Conservation (phyloP, 2,113 vertebrate species). For the Entosphenus tridentatus region DNA sequence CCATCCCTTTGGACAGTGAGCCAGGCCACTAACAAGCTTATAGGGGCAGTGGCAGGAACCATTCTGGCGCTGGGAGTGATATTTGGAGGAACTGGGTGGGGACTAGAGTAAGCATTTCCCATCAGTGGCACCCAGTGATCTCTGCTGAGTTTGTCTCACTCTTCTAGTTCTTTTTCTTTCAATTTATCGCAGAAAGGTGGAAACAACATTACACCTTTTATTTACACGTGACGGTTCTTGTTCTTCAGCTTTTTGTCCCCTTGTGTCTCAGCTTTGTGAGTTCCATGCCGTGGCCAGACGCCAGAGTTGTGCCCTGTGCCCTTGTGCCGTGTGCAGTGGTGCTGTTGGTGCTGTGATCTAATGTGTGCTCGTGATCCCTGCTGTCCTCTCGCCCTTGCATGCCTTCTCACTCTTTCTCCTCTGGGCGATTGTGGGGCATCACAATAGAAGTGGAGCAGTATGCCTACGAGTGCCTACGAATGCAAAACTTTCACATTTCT, state of each 20-base stretch:
- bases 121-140: too few relatives aligned
- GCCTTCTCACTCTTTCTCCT: slow-evolving; percentile 45
- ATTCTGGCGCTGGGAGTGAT: slow-evolving; percentile 99
- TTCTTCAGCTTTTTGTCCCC: slow-evolving; percentile 50
- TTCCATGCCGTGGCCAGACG: slow-evolving; percentile 9
- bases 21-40: slow-evolving; percentile 99
- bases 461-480: background rate
- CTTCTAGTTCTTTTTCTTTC: too few relatives aligned
- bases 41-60: slow-evolving; percentile 99
- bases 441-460: slow-evolving; percentile 15
- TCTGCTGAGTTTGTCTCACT: too few relatives aligned
- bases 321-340: too few relatives aligned
- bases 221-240: slow-evolving; percentile 15
- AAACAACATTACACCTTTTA: too few relatives aligned
- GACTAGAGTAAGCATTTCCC: slow-evolving; percentile 98
- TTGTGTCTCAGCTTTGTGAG: slow-evolving; percentile 60
- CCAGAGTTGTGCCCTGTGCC: too few relatives aligned
- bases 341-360: too few relatives aligned
- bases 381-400: slow-evolving; percentile 29
- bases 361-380: slow-evolving; percentile 27
- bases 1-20: slow-evolving; percentile 96
- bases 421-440: slow-evolving; percentile 89
- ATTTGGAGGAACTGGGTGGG: slow-evolving; percentile 99
- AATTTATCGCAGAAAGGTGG: too few relatives aligned
- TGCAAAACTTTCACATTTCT: too few relatives aligned